Evolutionary conservation across 92 coral and sea anemone species (phyloP).

Genomic region (Hydrozoanthus gracilis): DNA sequence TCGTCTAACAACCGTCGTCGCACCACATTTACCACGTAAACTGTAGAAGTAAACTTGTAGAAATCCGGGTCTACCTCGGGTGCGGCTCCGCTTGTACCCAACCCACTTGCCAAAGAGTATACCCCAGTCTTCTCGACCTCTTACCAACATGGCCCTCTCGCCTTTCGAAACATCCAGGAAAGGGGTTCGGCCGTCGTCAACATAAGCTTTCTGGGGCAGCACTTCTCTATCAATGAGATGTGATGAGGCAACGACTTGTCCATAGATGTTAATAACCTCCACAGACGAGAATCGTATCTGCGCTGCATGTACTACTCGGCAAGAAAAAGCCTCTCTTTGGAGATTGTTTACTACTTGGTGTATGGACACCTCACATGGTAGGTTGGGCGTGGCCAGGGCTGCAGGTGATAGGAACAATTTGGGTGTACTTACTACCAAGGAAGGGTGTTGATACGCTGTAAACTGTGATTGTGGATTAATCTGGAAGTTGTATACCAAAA

Average conservation of each 20-base stretch:
- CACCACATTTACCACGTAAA: slow-evolving; percentile 38
- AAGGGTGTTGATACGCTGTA: slow-evolving; percentile 37
- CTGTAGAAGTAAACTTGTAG: slow-evolving; percentile 54
- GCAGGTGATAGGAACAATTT: slow-evolving; percentile 58
- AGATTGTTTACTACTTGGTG: slow-evolving; percentile 57
- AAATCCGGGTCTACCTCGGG: slow-evolving; percentile 61
- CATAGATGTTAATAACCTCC: slow-evolving; percentile 64
- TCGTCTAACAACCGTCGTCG: slow-evolving; percentile 39
- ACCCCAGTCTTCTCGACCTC: slow-evolving; percentile 87
- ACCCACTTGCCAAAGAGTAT: slow-evolving; percentile 77
- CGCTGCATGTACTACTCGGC: slow-evolving; percentile 80
- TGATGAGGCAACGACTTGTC: slow-evolving; percentile 65
- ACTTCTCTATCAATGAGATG: slow-evolving; percentile 70
- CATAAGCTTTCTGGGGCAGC: slow-evolving; percentile 63
- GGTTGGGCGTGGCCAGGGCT: slow-evolving; percentile 47
- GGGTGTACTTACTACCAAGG: slow-evolving; percentile 57
- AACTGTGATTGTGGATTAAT: slow-evolving; percentile 51
- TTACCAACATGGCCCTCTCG: slow-evolving; percentile 74
- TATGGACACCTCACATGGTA: slow-evolving; percentile 57
- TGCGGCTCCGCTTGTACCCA: slow-evolving; percentile 58
- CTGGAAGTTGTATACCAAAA: slow-evolving; percentile 45
- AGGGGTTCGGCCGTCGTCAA: slow-evolving; percentile 41
- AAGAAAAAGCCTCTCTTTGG: slow-evolving; percentile 49
- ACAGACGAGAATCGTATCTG: slow-evolving; percentile 69
- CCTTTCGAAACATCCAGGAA: slow-evolving; percentile 50